Evolutionary conservation across 1,140 invertebrate species (phyloP).

Genomic region (Drosophila malerkotliana): DNA sequence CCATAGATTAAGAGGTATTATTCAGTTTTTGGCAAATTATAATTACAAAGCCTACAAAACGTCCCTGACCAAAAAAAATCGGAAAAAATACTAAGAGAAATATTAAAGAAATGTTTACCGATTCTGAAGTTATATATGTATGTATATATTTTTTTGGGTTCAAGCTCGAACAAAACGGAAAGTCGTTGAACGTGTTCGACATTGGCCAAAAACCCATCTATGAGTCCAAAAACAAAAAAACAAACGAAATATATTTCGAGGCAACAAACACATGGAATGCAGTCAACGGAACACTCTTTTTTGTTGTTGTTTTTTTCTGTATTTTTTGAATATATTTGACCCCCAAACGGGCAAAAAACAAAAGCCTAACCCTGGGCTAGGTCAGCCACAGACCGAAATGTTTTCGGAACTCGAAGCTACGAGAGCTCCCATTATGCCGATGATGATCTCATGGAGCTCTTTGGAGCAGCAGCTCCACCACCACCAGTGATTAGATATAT

Average conservation of each 20-base stretch:
- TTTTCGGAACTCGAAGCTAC: background rate
- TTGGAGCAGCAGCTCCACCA: background rate
- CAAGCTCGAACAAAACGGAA: constrained; percentile 35
- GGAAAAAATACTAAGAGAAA: background rate
- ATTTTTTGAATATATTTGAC: constrained; percentile 56
- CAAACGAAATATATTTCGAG: constrained; percentile 31
- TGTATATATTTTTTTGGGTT: constrained; percentile 8
- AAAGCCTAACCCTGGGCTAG: constrained; percentile 53
- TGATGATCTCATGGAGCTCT: constrained; percentile 4
- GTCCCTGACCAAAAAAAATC: background rate
- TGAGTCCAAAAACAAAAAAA: constrained; percentile 1
- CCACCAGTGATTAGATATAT: constrained; percentile 1
- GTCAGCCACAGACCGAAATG: constrained; percentile 29
- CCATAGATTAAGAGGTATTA: constrained; percentile 80
- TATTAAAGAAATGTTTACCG: background rate
- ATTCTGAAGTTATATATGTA: background rate
- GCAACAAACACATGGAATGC: constrained; percentile 43
- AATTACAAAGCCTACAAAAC: constrained; percentile 8
- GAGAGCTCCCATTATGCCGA: background rate
- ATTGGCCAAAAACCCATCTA: constrained; percentile 51
- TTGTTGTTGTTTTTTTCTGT: constrained; percentile 24
- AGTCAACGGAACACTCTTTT: constrained; percentile 69
- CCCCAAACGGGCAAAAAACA: constrained; percentile 64
- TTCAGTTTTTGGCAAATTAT: constrained; percentile 54
- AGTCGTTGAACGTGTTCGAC: constrained; percentile 64